Evolutionary conservation across 2,888 invertebrate species (phyloP), one percentile per base, ranked within the genome.

Genomic region (Rhingia campestris): DNA sequence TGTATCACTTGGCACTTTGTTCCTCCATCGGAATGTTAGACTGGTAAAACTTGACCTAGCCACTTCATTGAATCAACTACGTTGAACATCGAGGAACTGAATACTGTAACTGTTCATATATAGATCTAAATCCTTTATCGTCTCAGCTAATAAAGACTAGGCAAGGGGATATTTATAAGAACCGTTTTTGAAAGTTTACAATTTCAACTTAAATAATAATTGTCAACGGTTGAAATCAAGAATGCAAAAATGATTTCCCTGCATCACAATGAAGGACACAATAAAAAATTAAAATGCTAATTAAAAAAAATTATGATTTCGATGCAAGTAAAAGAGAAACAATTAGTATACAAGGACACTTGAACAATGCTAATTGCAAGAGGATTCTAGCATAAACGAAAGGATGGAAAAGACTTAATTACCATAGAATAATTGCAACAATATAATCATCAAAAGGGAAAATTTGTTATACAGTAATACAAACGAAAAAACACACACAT

Each of bases 391-490:
- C 47, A 47, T 10, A 47, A 63, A 76, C 35, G 72, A 59, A 67
- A 41, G 32, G 54, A 22, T 22, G 22, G 2, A 22, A 22, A 66
- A 35, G 51, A 43, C 80, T 75, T 84, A 84, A 84, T 80, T 84
- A 84, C 80, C 70, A 59, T 51, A 70, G 70, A 84, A 56, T 79
- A 84, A 79, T 80, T 84, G 74, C 70, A 70, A 61, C 80, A 64
- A 80, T 69, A 58, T 64, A 82, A 67, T 82, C 73, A 72, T 67
- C 53, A 64, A 49, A 49, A 66, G 69, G 37, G 53, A 63, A 54
- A 49, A 69, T 49, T 53, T 51, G 33, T 54, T 58, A 64, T 32
- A 47, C 47, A 74, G 59, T 37, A 35, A 56, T 45, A 79, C 56
- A 82, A 82, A 22, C 2, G 22, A 22, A 47, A 47, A 49, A 32